A percentile compares a stretch with the other conserved stretches of the same genome.
Evolutionary conservation across 1,140 invertebrate genomes (phyloP).

Genomic region (Macrobrachium rosenbergii): DNA sequence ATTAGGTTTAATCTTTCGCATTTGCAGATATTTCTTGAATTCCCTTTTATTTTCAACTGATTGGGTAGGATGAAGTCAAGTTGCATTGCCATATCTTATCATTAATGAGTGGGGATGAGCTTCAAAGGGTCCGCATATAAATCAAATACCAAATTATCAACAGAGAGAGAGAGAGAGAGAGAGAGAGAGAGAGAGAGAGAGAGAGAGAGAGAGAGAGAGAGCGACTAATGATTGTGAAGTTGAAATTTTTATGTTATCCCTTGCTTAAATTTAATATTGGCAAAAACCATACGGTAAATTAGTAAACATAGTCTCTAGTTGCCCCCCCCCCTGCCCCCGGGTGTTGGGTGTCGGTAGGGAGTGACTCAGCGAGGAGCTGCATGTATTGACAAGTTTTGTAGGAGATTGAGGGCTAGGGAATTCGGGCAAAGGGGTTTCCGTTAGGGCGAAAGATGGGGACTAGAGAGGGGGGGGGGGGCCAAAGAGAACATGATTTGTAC

Average conservation of each 20-base stretch:
- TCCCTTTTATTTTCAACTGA: no score
- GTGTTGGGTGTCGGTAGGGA: neutral
- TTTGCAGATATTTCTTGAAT: no score
- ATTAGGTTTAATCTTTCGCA: no score
- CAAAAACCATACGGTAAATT: no score
- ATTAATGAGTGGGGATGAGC: neutral
- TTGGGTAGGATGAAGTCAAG: no score
- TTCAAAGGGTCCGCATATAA: no score
- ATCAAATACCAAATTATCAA: neutral
- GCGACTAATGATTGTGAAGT: neutral
- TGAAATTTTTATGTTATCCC: no score
- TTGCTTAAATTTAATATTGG: no score
- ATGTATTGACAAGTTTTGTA: neutral
- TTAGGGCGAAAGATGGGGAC: neutral
- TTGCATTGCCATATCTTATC: neutral
- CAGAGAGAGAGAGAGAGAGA: conserved; percentile 40
- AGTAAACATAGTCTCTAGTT: no score
- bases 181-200: conserved; percentile 36
- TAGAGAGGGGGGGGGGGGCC: neutral
- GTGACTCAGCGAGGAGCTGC: neutral
- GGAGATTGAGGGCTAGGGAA: neutral
- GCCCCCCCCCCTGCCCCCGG: no score
- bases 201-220: conserved; percentile 36
- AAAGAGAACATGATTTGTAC: conserved; percentile 11
- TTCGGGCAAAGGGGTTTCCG: neutral